Base-by-base conservation (phyloP, 2,113 vertebrate genomes). In the Oplegnathus fasciatus region DNA sequence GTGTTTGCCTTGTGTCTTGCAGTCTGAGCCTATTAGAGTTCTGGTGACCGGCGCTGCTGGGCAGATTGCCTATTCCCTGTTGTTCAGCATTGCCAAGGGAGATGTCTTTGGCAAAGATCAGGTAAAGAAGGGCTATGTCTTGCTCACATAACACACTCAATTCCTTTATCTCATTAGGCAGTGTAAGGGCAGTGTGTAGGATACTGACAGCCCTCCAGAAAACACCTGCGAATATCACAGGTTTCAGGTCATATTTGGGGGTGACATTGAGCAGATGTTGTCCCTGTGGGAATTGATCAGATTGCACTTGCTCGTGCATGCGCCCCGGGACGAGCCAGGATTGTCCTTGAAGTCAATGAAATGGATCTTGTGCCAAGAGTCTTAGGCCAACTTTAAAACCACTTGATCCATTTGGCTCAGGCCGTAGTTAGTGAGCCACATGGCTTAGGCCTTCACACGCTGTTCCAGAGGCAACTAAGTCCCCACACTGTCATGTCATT, bases 31-130 rank as follows among this genome's bases (percentile, higher is more conserved):
- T 18, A 92, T 99, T 90, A 95, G 93, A 96, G 98, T 99, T 83
- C 96, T 99, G 92, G 97, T 99, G 90, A 99, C 98, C 0, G 98
- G 98, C 32, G 98, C 98, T 81, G 98, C 98, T 18, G 98, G 98
- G 80, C 98, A 99, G 89, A 99, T 99, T 67, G 98, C 98, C 50
- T 99, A 99, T 92, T 99, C 98, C 0, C 92, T 99, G 82, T 92
- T 99, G 70, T 99, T 97, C 93, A 96, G 97, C 91, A 97, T 99
- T 72, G 97, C 98, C 88, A 99, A 98, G 88, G 98, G 98, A 44
- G 97, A 99, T 97, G 97, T 99, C 87, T 99, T 99, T 2, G 98
- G 98, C 85, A 98, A 97, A 94, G 97, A 99, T 77, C 98, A 99
- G 98, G 98, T 99, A 94, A 87, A 58, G 67, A 48, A 66, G 24